Percentiles rank a stretch among this genome's conserved stretches.
Conservation (phyloP, 2,888 invertebrate genomes). For the Dryobota labecula region DNA sequence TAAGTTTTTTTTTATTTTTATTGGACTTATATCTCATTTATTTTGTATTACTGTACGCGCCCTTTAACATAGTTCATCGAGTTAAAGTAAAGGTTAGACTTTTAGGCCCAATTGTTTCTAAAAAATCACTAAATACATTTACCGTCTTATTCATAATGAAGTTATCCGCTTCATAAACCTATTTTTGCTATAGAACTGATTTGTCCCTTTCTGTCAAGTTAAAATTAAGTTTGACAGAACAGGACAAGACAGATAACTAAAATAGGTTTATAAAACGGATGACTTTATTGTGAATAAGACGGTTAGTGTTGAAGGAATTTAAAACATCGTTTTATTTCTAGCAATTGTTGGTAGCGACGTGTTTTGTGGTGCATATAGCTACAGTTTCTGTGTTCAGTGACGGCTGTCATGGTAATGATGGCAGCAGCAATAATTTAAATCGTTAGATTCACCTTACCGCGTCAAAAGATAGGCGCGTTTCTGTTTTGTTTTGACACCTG, state of each 20-base stretch:
- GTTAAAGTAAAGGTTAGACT: background rate
- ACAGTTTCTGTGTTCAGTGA: background rate
- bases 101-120: too few relatives aligned
- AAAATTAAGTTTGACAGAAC: too few relatives aligned
- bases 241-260: too few relatives aligned
- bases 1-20: background rate
- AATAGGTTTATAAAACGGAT: too few relatives aligned
- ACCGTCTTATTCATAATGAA: too few relatives aligned
- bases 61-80: background rate
- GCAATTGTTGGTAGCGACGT: background rate
- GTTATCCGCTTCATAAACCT: too few relatives aligned
- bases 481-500: background rate
- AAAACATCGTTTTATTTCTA: background rate
- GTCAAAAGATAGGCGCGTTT: background rate
- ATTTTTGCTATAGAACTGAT: too few relatives aligned
- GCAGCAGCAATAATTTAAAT: background rate
- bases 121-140: background rate
- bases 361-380: background rate
- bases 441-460: background rate
- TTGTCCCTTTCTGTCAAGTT: too few relatives aligned
- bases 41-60: background rate
- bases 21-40: background rate
- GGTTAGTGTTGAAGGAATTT: background rate
- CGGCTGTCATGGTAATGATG: too few relatives aligned
- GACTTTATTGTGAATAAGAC: too few relatives aligned